Base-by-base conservation (phyloP, 2,888 invertebrate genomes). In the Nomada flava region DNA sequence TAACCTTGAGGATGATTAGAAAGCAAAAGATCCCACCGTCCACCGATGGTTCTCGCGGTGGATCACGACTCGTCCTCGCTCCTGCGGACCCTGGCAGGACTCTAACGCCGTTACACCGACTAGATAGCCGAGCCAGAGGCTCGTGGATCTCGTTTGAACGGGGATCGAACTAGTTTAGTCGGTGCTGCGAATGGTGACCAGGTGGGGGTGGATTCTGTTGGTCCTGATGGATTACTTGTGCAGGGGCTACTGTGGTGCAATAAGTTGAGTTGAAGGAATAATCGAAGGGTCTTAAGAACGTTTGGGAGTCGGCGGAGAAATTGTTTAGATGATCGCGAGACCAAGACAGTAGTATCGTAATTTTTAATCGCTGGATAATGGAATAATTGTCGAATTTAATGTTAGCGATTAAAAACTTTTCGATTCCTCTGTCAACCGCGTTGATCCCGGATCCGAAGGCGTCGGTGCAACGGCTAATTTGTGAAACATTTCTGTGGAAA, bases 1-100 rank as follows among this genome's bases (percentile, higher is more conserved):
- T 92, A 93, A 93, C 92, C 93, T 93, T 93, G 92, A 92, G 89
- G 89, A 92, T 92, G 91, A 93, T 93, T 93, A 93, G 92, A 93
- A 93, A 93, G 93, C 92, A 92, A 92, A 92, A 91, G 92, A 92
- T 92, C 90, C 83, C 88, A 88, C 79, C 85, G 85, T 84, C 88
- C 88, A 86, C 86, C 82, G 82, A 85, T 84, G 89, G 90, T 90
- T 89, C 87, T 90, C 89, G 85, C 91, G 88, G 85, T 84, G 89
- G 90, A 92, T 92, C 93, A 91, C 91, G 91, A 92, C 89, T 92
- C 91, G 91, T 92, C 91, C 92, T 90, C 91, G 89, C 90, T 90
- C 89, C 89, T 89, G 89, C 90, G 75, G 67, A 70, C 53, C 57
- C 77, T 79, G 76, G 71, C 85, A 60, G 79, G 72, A 77, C 74